Conservation (phyloP, 2,113 vertebrate species). For the Callospermophilus lateralis region DNA sequence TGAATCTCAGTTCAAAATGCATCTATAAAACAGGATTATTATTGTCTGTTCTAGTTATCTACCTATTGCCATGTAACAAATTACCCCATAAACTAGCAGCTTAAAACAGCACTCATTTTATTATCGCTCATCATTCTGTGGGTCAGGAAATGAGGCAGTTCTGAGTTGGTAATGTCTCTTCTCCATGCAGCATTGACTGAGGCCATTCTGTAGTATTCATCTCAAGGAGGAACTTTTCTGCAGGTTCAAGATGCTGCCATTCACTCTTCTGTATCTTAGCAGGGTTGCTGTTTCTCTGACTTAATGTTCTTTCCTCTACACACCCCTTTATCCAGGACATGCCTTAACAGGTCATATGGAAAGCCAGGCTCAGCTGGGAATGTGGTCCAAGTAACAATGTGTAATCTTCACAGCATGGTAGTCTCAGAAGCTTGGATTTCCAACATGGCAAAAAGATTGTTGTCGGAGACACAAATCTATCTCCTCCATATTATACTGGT, state of each 20-base stretch:
- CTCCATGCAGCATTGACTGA: background rate
- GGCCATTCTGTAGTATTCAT: background rate
- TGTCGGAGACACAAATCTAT: background rate
- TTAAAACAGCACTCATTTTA: slow-evolving; percentile 22
- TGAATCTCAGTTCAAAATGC: background rate
- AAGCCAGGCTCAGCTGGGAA: background rate
- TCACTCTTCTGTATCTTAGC: background rate
- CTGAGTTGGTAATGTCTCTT: background rate
- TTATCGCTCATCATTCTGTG: background rate
- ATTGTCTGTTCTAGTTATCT: background rate
- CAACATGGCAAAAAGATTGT: background rate
- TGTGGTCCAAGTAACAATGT: background rate
- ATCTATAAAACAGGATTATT: background rate
- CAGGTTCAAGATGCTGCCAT: background rate
- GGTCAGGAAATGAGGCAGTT: background rate
- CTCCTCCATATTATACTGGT: background rate
- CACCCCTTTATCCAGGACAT: background rate
- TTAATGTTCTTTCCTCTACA: background rate
- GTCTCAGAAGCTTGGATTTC: background rate
- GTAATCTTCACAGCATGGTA: background rate
- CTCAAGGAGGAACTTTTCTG: background rate
- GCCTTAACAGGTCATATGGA: background rate
- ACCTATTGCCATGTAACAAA: background rate
- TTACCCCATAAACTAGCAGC: background rate
- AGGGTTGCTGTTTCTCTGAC: background rate